Evolutionary conservation across 1,140 invertebrate species (phyloP), one percentile per base, ranked within the genome.

Genomic region (Drosophila ficusphila): DNA sequence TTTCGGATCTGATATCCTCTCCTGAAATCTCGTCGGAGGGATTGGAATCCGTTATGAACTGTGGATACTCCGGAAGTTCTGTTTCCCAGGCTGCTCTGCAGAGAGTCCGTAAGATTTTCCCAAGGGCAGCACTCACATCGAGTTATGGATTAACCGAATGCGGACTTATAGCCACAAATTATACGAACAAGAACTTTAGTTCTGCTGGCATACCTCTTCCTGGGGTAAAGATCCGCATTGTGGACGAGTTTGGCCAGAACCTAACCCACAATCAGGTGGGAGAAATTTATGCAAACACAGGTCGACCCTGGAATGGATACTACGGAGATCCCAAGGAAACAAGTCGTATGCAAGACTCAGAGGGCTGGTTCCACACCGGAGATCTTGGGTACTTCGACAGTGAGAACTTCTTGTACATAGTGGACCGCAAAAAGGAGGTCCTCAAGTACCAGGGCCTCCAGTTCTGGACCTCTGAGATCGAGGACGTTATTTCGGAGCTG

Each of bases 321-420:
- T 92, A 92, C 25, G 92, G 91, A 0, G 93, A 93, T 82, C 91
- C 92, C 0, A 90, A 94, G 56, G 94, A 94, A 8, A 95, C 94
- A 0, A 92, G 91, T 0, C 92, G 92, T 14, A 88, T 91, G 14
- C 93, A 93, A 64, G 92, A 94, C 58, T 90, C 94, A 44, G 94
- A 95, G 36, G 95, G 95, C 11, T 97, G 94, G 94, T 91, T 96
- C 14, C 94, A 95, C 64, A 95, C 95, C 9, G 96, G 96, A n/a
- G 96, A 97, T 85, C 83, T 96, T 36, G 94, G 94, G 8, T 95
- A 94, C 76, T 94, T 94, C 56, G 95, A 96, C 57, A 92, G 95
- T 9, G 92, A 95, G 16, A 92, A 93, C 3, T 94, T 92, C 65
- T 93, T 96, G 54, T 96, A 92, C 58, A 93, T 96, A 69, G 93